Base-by-base conservation (phyloP, 2,888 invertebrate genomes). In the Monopis laevigella region DNA sequence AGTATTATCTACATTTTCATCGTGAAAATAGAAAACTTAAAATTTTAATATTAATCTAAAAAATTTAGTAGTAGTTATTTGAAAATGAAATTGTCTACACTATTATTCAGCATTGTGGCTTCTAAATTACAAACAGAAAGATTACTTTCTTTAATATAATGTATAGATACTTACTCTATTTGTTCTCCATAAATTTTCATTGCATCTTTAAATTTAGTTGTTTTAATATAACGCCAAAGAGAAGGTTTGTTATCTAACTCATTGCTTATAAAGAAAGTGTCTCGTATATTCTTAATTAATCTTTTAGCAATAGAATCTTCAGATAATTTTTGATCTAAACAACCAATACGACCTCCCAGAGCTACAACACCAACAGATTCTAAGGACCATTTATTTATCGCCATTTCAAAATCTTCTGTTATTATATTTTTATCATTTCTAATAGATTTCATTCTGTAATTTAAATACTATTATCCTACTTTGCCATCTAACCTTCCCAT, bases 341-440 rank as follows among this genome's bases (percentile, higher is more conserved):
- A 72, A 40, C 70, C 66, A 0, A 78, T 51, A 0, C 77, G 59
- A 7, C 59, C 58, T 0, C 78, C 78, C 3, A 78, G 50, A 1
- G 71, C 70, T 0, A 78, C 67, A 32, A 72, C 57, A 0, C 59
- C 66, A 10, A 72, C 65, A 0, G 83, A 85, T 56, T 88, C 88
- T 18, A 88, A 56, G 1, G 85, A 78, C 88, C 88, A 88, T 49
- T 84, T 74, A 46, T 83, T 82, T 51, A 86, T 65, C 59, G 86
- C 84, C 14, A 71, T 67, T 38, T 70, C 60, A 34, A 87, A 84
- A 44, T 84, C 74, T 1, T 64, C 64, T 1, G 82, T 82, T 43
- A 88, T 73, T 62, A 83, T 85, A 17, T 82, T 64, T 0, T 80
- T 65, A 6, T 66, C 62, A 47, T 86, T 70, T 36, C 82, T 78